Conservation (phyloP, 2,113 vertebrate species). For the Hymenochirus boettgeri region DNA sequence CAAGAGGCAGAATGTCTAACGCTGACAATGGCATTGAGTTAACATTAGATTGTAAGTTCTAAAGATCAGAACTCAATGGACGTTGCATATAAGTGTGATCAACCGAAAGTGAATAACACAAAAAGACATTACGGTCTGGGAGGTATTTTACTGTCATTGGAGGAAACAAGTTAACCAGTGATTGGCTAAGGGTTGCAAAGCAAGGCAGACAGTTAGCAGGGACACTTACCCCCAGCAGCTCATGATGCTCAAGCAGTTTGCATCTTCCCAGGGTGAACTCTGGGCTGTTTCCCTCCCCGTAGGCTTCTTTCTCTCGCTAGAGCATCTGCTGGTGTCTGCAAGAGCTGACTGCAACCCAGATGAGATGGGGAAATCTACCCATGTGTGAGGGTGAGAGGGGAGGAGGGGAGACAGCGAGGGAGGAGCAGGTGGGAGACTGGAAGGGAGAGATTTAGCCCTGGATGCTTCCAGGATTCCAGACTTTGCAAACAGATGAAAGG, state of each 20-base stretch:
- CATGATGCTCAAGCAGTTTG: slow-evolving; percentile 19
- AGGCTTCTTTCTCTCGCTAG: background rate
- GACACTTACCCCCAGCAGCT: slow-evolving; percentile 39
- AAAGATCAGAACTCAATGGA: too few species aligned
- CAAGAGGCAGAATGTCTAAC: too few species aligned
- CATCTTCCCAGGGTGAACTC: slow-evolving; percentile 16
- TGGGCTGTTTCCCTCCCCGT: slow-evolving; percentile 4
- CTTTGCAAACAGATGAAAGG: slow-evolving; percentile 8
- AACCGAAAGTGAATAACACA: too few species aligned
- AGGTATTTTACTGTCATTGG: too few species aligned
- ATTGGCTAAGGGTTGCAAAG: too few species aligned
- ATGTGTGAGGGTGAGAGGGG: slow-evolving; percentile 16
- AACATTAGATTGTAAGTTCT: too few species aligned
- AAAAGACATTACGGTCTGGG: too few species aligned
- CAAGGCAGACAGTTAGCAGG: background rate
- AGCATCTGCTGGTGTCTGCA: slow-evolving; percentile 30
- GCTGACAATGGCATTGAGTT: too few species aligned
- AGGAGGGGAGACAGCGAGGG: slow-evolving; percentile 6
- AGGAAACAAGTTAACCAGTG: too few species aligned
- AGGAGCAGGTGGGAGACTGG: slow-evolving; percentile 15
- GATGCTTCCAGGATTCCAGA: slow-evolving; percentile 7
- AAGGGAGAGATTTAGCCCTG: slow-evolving; percentile 26
- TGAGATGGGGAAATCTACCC: slow-evolving; percentile 18
- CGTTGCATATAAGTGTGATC: too few species aligned
- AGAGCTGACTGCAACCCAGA: slow-evolving; percentile 21